Evolutionary conservation across 2,797 vertebrate genomes (phyloP).

Genomic region (Thaleichthys pacificus): DNA sequence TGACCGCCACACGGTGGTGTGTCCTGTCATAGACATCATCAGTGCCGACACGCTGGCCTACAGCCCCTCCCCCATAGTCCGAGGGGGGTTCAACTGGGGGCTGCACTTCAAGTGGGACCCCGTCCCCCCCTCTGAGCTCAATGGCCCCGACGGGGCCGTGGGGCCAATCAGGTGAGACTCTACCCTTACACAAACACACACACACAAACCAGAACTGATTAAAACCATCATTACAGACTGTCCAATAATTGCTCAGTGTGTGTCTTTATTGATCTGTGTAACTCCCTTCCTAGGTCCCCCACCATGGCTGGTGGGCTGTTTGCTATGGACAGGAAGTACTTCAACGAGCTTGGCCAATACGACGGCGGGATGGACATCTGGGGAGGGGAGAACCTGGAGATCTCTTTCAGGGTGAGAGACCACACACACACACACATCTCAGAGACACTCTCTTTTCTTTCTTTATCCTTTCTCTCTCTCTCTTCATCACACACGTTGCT

Average conservation of each 20-base stretch:
- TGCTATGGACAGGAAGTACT: conserved; percentile 92
- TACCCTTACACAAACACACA: too few species aligned
- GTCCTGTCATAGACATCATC: conserved; percentile 97
- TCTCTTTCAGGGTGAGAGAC: conserved; percentile 89
- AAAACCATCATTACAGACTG: not conserved
- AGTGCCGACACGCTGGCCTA: conserved; percentile 92
- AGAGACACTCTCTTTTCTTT: not conserved
- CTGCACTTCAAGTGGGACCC: conserved; percentile 99
- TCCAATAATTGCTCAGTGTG: too few species aligned
- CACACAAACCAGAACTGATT: not conserved
- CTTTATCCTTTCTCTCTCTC: too few species aligned
- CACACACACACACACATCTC: conserved; percentile 8
- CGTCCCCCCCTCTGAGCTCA: conserved; percentile 83
- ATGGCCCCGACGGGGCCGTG: conserved; percentile 76
- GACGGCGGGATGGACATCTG: conserved; percentile 98
- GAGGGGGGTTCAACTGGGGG: conserved; percentile 98
- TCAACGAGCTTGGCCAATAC: conserved; percentile 90
- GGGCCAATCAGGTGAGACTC: conserved; percentile 81
- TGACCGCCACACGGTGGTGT: conserved; percentile 84
- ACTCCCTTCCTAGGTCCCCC: conserved; percentile 81
- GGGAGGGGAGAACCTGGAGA: conserved; percentile 97
- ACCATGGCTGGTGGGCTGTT: conserved; percentile 98
- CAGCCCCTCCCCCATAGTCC: conserved; percentile 90
- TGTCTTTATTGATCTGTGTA: not conserved
- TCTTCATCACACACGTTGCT: not conserved